Evolutionary conservation across 1,140 invertebrate genomes (phyloP).

Genomic region (Tetramorium parvispinum): DNA sequence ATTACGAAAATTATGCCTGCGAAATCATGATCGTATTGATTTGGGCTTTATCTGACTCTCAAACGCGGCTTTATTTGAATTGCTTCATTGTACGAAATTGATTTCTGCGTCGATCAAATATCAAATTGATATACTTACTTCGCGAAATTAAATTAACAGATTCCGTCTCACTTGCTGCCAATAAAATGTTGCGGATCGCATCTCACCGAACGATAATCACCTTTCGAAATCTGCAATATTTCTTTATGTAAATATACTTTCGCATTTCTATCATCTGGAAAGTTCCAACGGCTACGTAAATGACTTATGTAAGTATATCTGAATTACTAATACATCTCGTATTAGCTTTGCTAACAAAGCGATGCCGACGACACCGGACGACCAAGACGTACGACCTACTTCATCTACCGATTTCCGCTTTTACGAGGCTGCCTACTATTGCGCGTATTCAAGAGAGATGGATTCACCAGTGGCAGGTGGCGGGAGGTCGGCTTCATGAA

Average conservation of each 20-base stretch:
- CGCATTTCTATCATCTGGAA: not conserved
- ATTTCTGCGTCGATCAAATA: constrained; percentile 33
- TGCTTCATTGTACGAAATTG: not conserved
- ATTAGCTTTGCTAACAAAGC: constrained; percentile 49
- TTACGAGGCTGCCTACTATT: constrained; percentile 10
- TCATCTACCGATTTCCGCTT: constrained; percentile 31
- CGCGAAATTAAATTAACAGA: constrained; percentile 1
- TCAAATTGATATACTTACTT: not conserved
- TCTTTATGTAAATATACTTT: constrained; percentile 53
- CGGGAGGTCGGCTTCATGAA: constrained; percentile 71
- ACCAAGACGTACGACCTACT: constrained; percentile 25
- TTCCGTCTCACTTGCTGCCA: not conserved
- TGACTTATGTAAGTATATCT: constrained; percentile 23
- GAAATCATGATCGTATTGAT: not conserved
- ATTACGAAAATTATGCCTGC: not conserved
- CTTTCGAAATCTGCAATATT: constrained; percentile 1
- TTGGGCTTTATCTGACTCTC: not conserved
- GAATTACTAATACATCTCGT: constrained; percentile 31
- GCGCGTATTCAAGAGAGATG: constrained; percentile 36
- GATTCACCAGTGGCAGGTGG: constrained; percentile 58
- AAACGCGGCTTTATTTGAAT: not conserved
- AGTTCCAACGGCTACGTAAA: constrained; percentile 16
- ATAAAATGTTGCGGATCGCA: not conserved
- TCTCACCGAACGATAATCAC: not conserved
- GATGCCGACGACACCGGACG: not conserved